Evolutionary conservation across 2,888 invertebrate species (phyloP), one percentile per base, ranked within the genome.

Genomic region (Agelastica alni): DNA sequence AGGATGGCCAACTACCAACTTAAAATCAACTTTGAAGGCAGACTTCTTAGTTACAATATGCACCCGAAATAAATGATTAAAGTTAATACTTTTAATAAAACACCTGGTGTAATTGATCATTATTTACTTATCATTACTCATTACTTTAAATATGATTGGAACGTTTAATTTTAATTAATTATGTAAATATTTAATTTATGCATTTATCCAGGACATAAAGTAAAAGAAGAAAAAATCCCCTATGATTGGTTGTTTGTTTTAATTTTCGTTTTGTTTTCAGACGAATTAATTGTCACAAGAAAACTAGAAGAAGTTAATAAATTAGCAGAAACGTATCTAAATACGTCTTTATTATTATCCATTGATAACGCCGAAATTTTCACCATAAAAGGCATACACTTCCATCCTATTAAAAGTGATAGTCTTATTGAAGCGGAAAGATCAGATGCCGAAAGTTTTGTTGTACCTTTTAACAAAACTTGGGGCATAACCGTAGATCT

Each of bases 281-380:
- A 58, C 28, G 58, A 60, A 55, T 48, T 62, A 20, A 49, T 42
- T 26, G 34, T 58, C 4, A 57, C 57, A 1, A 62, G 47, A 39
- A 57, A 58, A 46, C 16, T 53, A 51, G 58, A 63, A 31, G 49
- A 66, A 32, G 42, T 61, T 14, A 51, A 52, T 10, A 45, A 58
- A 20, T 51, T 52, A 0, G 28, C 53, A 3, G 63, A 65, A 36
- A 56, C 59, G 1, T 62, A 52, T 22, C 56, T 65, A 16, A 60
- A 62, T 10, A 67, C 63, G n/a, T 65, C 64, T 9, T 9, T 64
- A 7, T 34, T 77, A 63, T 80, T 85, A 68, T 79, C 83, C 4
- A 81, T 92, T 58, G 89, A 92, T 67, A 85, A 84, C 53, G 84
- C 85, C 31, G 87, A 89, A 67, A 84, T 91, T 60, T 83, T 90